Base-by-base conservation (phyloP, 1,140 invertebrate species). In the Dermatophagoides farinae region DNA sequence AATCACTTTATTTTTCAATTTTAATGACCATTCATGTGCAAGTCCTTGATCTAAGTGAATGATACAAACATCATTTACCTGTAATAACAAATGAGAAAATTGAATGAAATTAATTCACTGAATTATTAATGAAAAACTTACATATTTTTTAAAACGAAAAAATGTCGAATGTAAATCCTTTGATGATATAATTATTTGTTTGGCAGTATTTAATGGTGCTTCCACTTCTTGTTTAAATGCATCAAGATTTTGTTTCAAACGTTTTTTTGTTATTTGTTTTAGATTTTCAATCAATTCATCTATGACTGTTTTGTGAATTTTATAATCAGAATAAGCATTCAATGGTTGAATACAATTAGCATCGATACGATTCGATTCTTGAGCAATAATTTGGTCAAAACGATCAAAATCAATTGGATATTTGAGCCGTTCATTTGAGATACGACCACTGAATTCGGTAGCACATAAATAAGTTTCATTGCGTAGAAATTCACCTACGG, bases 191-290 rank as follows among this genome's bases (percentile, higher is more conserved):
- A 47, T 20, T 23, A 47, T 47, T 47, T 47, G 46, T 47, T 47
- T 47, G 6, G 46, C 46, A 47, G 22, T 20, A 4, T 20, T 23
- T 47, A 20, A 47, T 47, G n/a, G 46, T 23, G 8, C 8, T 47
- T 47, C 25, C 1, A 60, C 58, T 20, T 40, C 41, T n/a, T 60
- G 16, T 14, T 20, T 57, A 18, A 54, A 60, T 43, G 58, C 58
- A n/a, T 51, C 20, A 23, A 60, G 18, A 25, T 60, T 60, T 38
- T 60, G 47, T 38, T 60, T 23, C 4, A 6, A 22, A n/a, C 41
- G 46, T 47, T 47, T 47, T 18, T 18, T 9, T 2, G 9, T 23
- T 23, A 47, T 58, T n/a, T 14, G 16, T 37, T 23, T n/a, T 1
- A 16, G 16, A 25, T 40, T 40, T n/a, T 2, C 9, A 14, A 20